phyloP scores from a whole-genome alignment of 2,113 vertebrate species.

The Fukomys damarensis region DNA sequence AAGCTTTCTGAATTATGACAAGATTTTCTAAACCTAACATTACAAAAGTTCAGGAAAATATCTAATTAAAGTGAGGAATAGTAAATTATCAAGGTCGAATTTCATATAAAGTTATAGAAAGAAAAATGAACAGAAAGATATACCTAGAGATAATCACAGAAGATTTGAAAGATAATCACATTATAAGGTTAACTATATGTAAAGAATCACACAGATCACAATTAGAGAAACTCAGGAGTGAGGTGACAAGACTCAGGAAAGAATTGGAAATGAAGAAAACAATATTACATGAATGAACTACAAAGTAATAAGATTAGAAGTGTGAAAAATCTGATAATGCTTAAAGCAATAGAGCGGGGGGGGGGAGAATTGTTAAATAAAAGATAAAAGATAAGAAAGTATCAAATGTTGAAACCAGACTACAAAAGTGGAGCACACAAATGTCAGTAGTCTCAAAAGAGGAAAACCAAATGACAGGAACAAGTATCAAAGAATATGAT shows the following conservation, averaged over 20 bases:
- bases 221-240: not conserved
- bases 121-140: not conserved
- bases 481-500: not conserved
- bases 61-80: not conserved
- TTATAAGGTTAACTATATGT: not conserved
- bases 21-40: not conserved
- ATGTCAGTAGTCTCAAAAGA: not conserved
- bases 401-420: not conserved
- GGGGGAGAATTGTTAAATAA: not conserved
- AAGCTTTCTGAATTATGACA: not conserved
- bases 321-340: not conserved
- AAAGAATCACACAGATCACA: not conserved
- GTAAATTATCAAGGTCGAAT: slow-evolving; percentile 8
- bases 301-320: not conserved
- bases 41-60: not conserved
- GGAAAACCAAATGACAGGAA: slow-evolving; percentile 26
- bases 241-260: not conserved
- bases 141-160: not conserved
- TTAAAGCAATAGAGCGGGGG: not conserved
- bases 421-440: not conserved
- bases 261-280: slow-evolving; percentile 14
- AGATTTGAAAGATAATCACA: not conserved
- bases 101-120: not conserved
- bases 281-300: not conserved
- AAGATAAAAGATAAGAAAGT: not conserved